Evolutionary conservation across 2,113 vertebrate genomes (phyloP).

Genomic region (Cinclus cinclus): DNA sequence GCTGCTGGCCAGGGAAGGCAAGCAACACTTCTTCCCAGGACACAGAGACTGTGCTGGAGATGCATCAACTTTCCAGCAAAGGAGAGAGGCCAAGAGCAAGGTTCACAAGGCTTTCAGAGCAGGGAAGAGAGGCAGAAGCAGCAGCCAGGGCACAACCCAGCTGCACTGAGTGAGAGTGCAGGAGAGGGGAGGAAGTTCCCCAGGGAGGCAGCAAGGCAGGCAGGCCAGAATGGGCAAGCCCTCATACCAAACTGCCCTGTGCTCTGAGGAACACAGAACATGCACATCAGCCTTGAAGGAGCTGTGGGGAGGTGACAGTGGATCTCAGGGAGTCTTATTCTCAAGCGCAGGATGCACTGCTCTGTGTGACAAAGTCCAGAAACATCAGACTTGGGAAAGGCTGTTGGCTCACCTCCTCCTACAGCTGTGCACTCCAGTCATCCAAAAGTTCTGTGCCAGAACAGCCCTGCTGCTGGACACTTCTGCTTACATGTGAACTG

Average conservation of each 20-base stretch:
- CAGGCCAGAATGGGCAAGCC: neutral
- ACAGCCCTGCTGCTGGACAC: neutral
- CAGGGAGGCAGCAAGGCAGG: neutral
- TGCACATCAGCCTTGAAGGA: neutral
- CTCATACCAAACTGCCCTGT: neutral
- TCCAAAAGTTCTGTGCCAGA: neutral
- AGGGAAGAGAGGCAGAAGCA: neutral
- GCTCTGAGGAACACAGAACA: neutral
- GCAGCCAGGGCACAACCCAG: neutral
- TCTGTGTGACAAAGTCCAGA: neutral
- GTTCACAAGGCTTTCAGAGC: neutral
- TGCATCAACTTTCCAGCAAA: neutral
- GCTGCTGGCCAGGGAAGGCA: neutral
- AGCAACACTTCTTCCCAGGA: neutral
- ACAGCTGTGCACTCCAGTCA: neutral
- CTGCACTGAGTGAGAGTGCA: accelerated
- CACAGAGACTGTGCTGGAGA: neutral
- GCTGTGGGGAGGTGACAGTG: neutral
- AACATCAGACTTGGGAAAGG: accelerated
- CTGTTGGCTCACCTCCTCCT: neutral
- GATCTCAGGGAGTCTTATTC: neutral
- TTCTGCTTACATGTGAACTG: accelerated
- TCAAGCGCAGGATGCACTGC: accelerated
- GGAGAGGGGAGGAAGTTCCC: neutral
- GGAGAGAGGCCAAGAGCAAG: neutral